These are phyloP conservation scores for Boloria euphrosyne DNA, from an alignment of 2,888 invertebrate species.

Conservation along the genomic window DNA sequence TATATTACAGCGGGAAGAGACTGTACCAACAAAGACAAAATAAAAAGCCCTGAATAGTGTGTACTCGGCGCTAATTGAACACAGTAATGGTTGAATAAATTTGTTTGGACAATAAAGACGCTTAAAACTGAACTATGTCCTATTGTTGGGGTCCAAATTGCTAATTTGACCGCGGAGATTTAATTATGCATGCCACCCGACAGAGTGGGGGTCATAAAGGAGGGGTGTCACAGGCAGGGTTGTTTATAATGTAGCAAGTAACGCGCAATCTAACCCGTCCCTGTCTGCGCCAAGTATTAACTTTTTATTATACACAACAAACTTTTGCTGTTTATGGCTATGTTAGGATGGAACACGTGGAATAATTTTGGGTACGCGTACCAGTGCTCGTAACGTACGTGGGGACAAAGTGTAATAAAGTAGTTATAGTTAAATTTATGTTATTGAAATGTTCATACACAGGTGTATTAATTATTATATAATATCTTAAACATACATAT, in stretches of 20 bases:
- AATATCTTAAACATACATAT: too few relatives aligned
- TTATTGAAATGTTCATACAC: background rate
- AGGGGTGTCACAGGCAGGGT: conserved; percentile 75
- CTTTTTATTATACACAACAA: conserved; percentile 76
- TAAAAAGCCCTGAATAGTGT: conserved; percentile 57
- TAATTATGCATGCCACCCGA: conserved; percentile 79
- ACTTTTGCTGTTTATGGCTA: conserved; percentile 70
- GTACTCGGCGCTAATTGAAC: conserved; percentile 65
- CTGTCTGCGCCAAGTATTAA: conserved; percentile 70
- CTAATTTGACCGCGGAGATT: conserved; percentile 81
- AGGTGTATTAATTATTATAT: too few relatives aligned
- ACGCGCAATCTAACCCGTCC: conserved; percentile 71
- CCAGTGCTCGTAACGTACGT: background rate
- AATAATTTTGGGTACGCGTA: conserved; percentile 47
- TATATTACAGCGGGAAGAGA: conserved; percentile 41
- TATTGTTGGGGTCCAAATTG: conserved; percentile 72
- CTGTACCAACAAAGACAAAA: conserved; percentile 53
- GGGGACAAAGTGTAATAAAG: background rate
- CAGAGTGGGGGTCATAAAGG: conserved; percentile 70
- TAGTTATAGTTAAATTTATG: background rate
- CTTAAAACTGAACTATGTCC: conserved; percentile 76
- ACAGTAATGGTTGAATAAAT: conserved; percentile 72
- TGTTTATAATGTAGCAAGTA: conserved; percentile 80
- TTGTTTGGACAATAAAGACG: conserved; percentile 75
- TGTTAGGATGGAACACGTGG: conserved; percentile 57